Evolutionary conservation across 2,113 vertebrate genomes (phyloP).

Genomic region (Anser brachyrhynchus): DNA sequence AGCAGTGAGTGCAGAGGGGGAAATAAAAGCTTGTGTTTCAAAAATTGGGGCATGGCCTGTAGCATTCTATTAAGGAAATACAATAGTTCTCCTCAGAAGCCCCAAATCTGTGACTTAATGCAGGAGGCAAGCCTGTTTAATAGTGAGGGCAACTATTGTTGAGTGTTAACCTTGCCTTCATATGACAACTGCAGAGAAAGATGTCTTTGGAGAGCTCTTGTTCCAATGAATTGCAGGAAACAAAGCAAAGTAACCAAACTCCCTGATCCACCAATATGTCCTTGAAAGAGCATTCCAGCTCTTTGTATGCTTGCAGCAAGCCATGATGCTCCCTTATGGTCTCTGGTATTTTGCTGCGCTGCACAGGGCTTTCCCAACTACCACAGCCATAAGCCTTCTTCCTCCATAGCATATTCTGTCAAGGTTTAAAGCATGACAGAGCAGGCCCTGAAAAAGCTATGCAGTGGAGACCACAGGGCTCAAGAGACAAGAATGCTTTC

Average conservation of each 20-base stretch:
- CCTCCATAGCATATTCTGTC: not conserved
- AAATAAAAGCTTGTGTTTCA: not conserved
- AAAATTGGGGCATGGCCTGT: not conserved
- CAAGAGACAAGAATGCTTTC: not conserved
- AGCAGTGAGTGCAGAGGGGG: not conserved
- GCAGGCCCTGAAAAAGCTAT: not conserved
- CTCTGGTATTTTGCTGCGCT: not conserved
- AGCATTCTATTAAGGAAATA: not conserved
- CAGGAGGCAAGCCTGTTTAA: not conserved
- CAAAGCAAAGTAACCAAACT: not conserved
- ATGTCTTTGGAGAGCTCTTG: not conserved
- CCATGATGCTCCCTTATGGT: not conserved
- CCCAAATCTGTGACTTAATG: not conserved
- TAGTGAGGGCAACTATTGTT: not conserved
- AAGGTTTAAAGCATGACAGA: not conserved
- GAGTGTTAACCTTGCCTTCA: not conserved
- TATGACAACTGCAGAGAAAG: not conserved
- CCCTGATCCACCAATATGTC: not conserved
- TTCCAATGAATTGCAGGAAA: not conserved
- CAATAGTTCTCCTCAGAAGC: not conserved
- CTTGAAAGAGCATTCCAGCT: not conserved
- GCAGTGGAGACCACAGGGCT: not conserved
- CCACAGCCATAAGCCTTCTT: not conserved
- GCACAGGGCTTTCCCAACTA: not conserved
- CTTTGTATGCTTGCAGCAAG: rapidly evolving